Evolutionary conservation across 2,888 invertebrate genomes (phyloP).

Genomic region (Sinohyriopsis cumingii): DNA sequence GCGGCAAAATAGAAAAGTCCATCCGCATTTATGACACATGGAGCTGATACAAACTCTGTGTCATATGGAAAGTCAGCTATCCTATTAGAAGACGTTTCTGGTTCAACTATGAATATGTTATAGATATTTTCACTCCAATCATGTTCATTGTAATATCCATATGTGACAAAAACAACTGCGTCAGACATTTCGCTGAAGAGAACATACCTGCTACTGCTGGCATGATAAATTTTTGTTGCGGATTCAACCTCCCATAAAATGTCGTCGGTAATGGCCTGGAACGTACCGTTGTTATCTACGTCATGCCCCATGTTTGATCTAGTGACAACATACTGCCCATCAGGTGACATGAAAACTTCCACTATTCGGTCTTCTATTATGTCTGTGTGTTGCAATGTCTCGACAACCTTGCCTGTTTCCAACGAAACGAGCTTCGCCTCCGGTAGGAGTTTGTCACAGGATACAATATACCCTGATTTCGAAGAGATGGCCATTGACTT

Average conservation of each 20-base stretch:
- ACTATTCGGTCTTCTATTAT: slow-evolving; percentile 37
- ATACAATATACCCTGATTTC: slow-evolving; percentile 35
- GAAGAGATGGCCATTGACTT: slow-evolving; percentile 38
- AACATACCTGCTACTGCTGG: slow-evolving; percentile 41
- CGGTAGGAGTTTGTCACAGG: slow-evolving; percentile 43
- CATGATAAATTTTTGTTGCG: slow-evolving; percentile 39
- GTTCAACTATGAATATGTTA: slow-evolving; percentile 41
- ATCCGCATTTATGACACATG: slow-evolving; percentile 33
- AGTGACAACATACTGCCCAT: slow-evolving; percentile 51
- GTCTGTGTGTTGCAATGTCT: slow-evolving; percentile 50
- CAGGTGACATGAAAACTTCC: slow-evolving; percentile 47
- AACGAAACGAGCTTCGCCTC: slow-evolving; percentile 61
- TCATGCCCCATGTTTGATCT: slow-evolving; percentile 30
- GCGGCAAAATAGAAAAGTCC: slow-evolving; percentile 33
- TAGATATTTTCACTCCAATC: slow-evolving; percentile 56
- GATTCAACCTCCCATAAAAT: slow-evolving; percentile 58
- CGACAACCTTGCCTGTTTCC: slow-evolving; percentile 42
- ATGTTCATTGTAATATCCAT: slow-evolving; percentile 41
- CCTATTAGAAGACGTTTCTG: slow-evolving; percentile 32
- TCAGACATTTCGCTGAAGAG: slow-evolving; percentile 46
- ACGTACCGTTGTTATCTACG: slow-evolving; percentile 20
- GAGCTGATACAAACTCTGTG: slow-evolving; percentile 50
- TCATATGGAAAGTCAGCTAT: slow-evolving; percentile 42
- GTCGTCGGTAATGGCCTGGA: slow-evolving; percentile 47
- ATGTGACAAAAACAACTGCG: slow-evolving; percentile 46